Percentiles rank a stretch among this genome's conserved stretches.
phyloP scores from a whole-genome alignment of 2,797 vertebrate species.

The Pseudomugil tenellus region DNA sequence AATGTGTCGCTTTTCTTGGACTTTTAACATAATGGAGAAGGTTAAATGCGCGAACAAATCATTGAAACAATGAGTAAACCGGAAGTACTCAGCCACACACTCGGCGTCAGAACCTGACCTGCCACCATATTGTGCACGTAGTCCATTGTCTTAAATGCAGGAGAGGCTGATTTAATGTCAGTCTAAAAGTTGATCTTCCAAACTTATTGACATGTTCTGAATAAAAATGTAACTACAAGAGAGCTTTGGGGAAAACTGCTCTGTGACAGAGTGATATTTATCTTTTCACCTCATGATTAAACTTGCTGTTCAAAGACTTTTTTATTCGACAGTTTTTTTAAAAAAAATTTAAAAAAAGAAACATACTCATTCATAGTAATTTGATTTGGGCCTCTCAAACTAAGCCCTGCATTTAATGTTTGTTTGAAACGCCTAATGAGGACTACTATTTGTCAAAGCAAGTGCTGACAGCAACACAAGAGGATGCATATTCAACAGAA shows the following conservation, averaged over 20 bases:
- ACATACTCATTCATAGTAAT: background rate
- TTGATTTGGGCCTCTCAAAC: conserved; percentile 5
- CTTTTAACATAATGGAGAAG: too few species aligned
- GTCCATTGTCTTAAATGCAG: background rate
- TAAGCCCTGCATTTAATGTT: conserved; percentile 8
- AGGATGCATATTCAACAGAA: conserved; percentile 19
- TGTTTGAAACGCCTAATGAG: background rate
- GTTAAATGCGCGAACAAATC: too few species aligned
- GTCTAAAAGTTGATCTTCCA: background rate
- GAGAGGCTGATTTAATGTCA: background rate
- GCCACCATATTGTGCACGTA: too few species aligned
- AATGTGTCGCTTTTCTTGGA: too few species aligned
- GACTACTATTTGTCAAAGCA: background rate
- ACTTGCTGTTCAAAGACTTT: background rate
- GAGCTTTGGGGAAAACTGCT: background rate
- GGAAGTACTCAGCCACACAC: too few species aligned
- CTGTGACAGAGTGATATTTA: background rate
- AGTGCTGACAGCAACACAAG: background rate
- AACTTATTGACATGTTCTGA: background rate
- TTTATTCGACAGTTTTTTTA: background rate
- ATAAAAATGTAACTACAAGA: background rate
- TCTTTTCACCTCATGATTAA: conserved; percentile 6
- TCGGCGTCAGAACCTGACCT: too few species aligned
- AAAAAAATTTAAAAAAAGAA: background rate
- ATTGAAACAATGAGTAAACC: too few species aligned